These are phyloP conservation scores for Fissipunctia ypsillon DNA, from an alignment of 2,888 invertebrate genomes.

Conservation along the genomic window DNA sequence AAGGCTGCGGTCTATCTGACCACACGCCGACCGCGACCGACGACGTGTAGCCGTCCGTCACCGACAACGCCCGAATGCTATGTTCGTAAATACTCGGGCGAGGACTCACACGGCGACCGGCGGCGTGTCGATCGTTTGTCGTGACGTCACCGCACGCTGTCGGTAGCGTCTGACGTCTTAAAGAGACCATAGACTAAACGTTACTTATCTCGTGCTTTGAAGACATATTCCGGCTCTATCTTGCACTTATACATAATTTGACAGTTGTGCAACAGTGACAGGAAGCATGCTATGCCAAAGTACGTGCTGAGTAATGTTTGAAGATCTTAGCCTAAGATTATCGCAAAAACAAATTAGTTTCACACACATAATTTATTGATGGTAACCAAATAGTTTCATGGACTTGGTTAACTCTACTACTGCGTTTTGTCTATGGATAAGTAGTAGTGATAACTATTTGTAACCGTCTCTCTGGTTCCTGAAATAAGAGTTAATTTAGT, in stretches of 20 bases:
- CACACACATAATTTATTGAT: neutral
- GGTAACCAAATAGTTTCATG: neutral
- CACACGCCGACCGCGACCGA: no score
- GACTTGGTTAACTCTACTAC: neutral
- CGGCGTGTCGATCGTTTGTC: no score
- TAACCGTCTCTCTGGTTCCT: slow-evolving; percentile 25
- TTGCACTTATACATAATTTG: neutral
- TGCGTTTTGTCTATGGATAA: neutral
- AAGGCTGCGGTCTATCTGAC: no score
- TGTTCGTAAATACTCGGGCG: no score
- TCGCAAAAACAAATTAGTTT: neutral
- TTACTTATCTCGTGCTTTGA: neutral
- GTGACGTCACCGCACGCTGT: no score
- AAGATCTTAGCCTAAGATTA: neutral
- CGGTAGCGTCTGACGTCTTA: no score
- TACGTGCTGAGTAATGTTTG: neutral
- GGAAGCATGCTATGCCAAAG: neutral
- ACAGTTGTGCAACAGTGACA: neutral
- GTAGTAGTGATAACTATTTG: neutral
- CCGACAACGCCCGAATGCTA: no score
- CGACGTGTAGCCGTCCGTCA: no score
- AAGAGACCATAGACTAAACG: no score
- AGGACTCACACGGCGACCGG: no score
- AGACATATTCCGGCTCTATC: neutral
- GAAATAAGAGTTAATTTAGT: slow-evolving; percentile 14